Percentiles rank a stretch among this genome's conserved stretches.
These are phyloP conservation scores for Phlogophora meticulosa DNA, from an alignment of 2,888 invertebrate genomes.

Conservation along the genomic window DNA sequence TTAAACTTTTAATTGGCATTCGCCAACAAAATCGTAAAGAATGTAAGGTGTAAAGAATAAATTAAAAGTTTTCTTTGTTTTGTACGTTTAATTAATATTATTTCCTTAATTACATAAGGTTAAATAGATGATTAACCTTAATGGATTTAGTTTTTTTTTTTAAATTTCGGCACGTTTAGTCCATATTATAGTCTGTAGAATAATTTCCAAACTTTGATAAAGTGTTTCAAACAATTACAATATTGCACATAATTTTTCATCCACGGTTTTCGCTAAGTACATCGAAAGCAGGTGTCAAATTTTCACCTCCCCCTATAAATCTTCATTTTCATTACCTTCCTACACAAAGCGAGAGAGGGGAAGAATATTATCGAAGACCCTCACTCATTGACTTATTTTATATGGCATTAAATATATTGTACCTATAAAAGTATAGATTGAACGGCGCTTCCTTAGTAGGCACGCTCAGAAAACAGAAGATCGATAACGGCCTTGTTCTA, in stretches of 20 bases:
- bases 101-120: conserved; percentile 34
- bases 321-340: conserved; percentile 67
- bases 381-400: conserved; percentile 66
- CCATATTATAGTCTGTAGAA: not conserved
- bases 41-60: conserved; percentile 61
- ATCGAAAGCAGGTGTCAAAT: conserved; percentile 63
- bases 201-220: conserved; percentile 25
- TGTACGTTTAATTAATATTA: conserved; percentile 27
- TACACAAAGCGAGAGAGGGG: conserved; percentile 60
- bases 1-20: conserved; percentile 61
- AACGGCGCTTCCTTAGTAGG: conserved; percentile 3
- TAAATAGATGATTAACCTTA: conserved; percentile 17
- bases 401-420: conserved; percentile 56
- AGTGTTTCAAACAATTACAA: conserved; percentile 50
- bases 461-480: conserved; percentile 23
- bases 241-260: conserved; percentile 61
- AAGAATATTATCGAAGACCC: conserved; percentile 64
- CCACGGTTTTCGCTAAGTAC: conserved; percentile 35
- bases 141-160: not conserved
- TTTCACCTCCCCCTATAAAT: conserved; percentile 65
- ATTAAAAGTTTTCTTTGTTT: conserved; percentile 53
- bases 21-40: conserved; percentile 47
- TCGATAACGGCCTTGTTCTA: not conserved
- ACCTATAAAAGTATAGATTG: conserved; percentile 7
- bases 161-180: not conserved